Base-by-base conservation (phyloP, 1,140 invertebrate genomes). In the Hypsibius dujardini region DNA sequence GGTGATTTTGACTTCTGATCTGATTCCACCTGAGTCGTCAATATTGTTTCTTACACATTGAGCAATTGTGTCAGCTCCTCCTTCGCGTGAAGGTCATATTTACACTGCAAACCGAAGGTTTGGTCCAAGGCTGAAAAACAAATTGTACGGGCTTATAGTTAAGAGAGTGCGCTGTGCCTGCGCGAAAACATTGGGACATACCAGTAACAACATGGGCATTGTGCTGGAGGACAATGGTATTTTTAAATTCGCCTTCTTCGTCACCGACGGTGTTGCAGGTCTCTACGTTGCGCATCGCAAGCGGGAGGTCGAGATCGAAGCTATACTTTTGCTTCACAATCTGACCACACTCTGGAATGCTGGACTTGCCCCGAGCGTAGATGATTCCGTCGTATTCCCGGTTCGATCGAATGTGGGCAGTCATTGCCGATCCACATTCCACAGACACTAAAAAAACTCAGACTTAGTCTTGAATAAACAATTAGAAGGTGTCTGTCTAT, bases 361-460 rank as follows among this genome's bases (percentile, higher is more conserved):
- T 42, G 12, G 62, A 12, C 42, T 67, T 67, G 12, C 62, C 62
- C 12, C 42, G 12, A 7, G 62, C 62, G 42, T 67, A 67, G 42
- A 67, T 67, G 12, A 67, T 42, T 42, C 62, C 62, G 62, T 67
- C 62, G 62, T 67, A 67, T 42, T 67, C 62, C 12, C 62, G 62
- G 62, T 67, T 67, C 12, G 62, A 12, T 12, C 42, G 12, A 67
- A 67, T 45, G 42, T 42, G 62, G 12, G 62, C 62, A 7, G 42
- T 67, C 62, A 67, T 67, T 12, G 62, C 45, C 12, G 62, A 67
- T 12, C 62, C 62, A 45, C 62, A 67, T 67, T 67, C 62, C 3
- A 67, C 62, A 12, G 62, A 67, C 12, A 67, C 62, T 67, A 42
- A 7, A 42, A 56, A 56, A n/a, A 56, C 7, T 12, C 50, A 56